Percentiles rank a stretch among this genome's conserved stretches.
Conservation (phyloP, 2,113 vertebrate genomes). For the Murina feae region DNA sequence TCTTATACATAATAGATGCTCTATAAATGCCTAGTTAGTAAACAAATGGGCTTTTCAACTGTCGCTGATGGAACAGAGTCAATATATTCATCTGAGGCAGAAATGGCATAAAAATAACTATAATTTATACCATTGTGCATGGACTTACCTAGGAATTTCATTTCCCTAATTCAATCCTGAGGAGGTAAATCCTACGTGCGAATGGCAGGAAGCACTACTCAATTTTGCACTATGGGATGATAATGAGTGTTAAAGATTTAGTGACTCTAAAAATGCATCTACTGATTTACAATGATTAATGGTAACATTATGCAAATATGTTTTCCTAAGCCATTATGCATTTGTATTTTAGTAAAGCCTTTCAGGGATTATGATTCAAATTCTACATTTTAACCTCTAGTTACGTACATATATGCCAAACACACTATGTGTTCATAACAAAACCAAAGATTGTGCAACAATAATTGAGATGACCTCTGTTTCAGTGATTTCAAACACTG, state of each 20-base stretch:
- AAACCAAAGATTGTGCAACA: background rate
- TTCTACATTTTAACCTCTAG: background rate
- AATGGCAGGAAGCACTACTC: slow-evolving; percentile 8
- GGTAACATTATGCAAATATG: background rate
- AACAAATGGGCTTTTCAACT: background rate
- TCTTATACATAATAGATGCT: background rate
- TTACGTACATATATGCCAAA: background rate
- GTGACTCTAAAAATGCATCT: slow-evolving; percentile 15
- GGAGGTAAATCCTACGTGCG: slow-evolving; percentile 6
- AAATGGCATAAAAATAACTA: slow-evolving; percentile 25
- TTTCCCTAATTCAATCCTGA: slow-evolving; percentile 37
- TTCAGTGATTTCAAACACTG: background rate
- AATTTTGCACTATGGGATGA: slow-evolving; percentile 18
- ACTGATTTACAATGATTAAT: slow-evolving; percentile 36
- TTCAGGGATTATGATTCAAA: background rate
- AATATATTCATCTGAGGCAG: background rate
- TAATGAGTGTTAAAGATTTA: slow-evolving; percentile 50
- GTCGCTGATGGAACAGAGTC: background rate
- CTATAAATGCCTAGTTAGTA: background rate
- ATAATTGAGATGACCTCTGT: background rate
- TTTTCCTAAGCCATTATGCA: slow-evolving; percentile 21
- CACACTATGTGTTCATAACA: background rate
- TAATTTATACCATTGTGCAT: slow-evolving; percentile 23
- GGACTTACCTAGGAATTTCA: slow-evolving; percentile 18
- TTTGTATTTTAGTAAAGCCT: slow-evolving; percentile 8